These are phyloP conservation scores for Drosophila gunungcola DNA, from an alignment of 1,140 invertebrate species.

Conservation along the genomic window DNA sequence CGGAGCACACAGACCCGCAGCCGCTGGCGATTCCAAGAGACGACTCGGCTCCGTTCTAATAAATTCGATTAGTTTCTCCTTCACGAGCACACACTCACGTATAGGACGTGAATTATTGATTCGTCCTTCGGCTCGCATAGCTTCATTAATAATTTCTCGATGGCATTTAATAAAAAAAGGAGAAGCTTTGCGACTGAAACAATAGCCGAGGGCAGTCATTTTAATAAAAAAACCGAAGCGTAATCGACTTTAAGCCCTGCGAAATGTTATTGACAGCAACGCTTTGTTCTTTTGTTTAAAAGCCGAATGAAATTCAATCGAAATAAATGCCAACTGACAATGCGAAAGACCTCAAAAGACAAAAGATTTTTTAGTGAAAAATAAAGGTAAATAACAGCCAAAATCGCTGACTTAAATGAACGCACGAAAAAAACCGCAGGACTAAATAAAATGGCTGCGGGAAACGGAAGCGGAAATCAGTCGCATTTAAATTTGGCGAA, in stretches of 20 bases:
- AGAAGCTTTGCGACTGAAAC: slow-evolving; percentile 15
- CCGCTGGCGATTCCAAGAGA: slow-evolving; percentile 31
- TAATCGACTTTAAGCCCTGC: slow-evolving; percentile 35
- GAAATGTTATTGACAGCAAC: slow-evolving; percentile 31
- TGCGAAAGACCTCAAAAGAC: slow-evolving; percentile 11
- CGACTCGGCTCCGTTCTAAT: slow-evolving; percentile 59
- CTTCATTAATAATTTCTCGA: slow-evolving; percentile 68
- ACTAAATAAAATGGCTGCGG: slow-evolving; percentile 53
- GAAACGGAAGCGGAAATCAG: slow-evolving; percentile 66
- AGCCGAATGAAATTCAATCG: slow-evolving; percentile 41
- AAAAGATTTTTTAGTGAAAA: background rate
- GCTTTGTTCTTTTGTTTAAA: background rate
- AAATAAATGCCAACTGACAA: slow-evolving; percentile 24
- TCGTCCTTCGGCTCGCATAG: slow-evolving; percentile 61
- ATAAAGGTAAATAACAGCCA: slow-evolving; percentile 33
- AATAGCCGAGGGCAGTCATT: slow-evolving; percentile 27
- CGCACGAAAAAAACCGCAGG: slow-evolving; percentile 23
- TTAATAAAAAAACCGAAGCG: slow-evolving; percentile 37
- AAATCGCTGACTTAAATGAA: slow-evolving; percentile 27
- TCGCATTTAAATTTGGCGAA: slow-evolving; percentile 62
- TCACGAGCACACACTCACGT: slow-evolving; percentile 28
- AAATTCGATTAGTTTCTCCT: slow-evolving; percentile 76
- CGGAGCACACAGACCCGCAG: slow-evolving; percentile 16
- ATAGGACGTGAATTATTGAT: slow-evolving; percentile 63
- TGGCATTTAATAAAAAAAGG: slow-evolving; percentile 44